Percentiles rank a stretch among this genome's conserved stretches.
Conservation (phyloP, 2,888 invertebrate species). For the Dromius quadrimaculatus region DNA sequence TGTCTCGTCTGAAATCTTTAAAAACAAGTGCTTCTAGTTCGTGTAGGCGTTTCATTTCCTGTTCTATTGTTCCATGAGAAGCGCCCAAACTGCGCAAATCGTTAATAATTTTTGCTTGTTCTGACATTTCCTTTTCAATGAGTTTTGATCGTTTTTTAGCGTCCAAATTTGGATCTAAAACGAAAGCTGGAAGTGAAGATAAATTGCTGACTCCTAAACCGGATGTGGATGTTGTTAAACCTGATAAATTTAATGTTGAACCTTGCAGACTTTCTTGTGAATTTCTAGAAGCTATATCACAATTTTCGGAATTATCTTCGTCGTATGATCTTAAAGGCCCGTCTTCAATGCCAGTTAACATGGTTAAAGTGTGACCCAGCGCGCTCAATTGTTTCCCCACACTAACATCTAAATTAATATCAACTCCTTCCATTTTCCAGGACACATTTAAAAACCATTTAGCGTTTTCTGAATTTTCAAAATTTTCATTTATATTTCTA, state of each 20-base stretch:
- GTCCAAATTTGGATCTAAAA: constrained; percentile 83
- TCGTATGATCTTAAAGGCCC: constrained; percentile 74
- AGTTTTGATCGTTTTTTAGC: constrained; percentile 89
- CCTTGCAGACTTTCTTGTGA: constrained; percentile 64
- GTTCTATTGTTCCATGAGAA: constrained; percentile 89
- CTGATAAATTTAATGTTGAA: constrained; percentile 73
- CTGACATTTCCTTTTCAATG: constrained; percentile 97
- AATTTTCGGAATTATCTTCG: constrained; percentile 81
- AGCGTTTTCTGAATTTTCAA: constrained; percentile 79
- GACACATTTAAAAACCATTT: constrained; percentile 98
- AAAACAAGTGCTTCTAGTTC: constrained; percentile 95
- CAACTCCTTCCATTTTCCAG: constrained; percentile 99
- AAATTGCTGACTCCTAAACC: constrained; percentile 64
- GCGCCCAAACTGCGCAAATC: constrained; percentile 91
- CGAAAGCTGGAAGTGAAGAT: constrained; percentile 82
- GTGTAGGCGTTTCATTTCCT: constrained; percentile 90
- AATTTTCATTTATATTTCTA: neutral
- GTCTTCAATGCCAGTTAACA: constrained; percentile 92
- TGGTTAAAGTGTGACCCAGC: constrained; percentile 94
- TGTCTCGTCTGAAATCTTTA: constrained; percentile 93
- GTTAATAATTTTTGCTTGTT: constrained; percentile 95
- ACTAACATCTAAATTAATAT: constrained; percentile 94
- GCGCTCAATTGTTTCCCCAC: constrained; percentile 96
- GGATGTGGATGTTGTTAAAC: neutral
- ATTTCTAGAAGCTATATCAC: constrained; percentile 69